Conservation (phyloP, 1,140 invertebrate species). For the Aphaenogaster floridana region DNA sequence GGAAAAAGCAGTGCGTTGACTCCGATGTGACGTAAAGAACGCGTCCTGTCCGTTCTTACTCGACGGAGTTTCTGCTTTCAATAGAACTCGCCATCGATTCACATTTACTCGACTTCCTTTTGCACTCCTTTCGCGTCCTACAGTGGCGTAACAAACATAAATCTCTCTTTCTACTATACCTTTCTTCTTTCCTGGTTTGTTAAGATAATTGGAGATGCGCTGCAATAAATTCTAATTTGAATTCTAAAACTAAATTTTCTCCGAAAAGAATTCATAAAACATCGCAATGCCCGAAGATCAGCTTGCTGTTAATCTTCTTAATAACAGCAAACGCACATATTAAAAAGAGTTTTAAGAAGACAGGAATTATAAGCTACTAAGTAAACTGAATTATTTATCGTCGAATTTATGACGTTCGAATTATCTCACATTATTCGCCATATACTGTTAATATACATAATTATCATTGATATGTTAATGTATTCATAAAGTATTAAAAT, state of each 20-base stretch:
- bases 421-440: neutral
- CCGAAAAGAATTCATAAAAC: neutral
- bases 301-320: neutral
- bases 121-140: constrained; percentile 29
- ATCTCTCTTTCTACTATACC: neutral
- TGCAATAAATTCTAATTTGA: neutral
- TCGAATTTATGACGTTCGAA: neutral
- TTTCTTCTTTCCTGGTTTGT: neutral
- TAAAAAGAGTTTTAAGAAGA: neutral
- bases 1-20: constrained; percentile 73
- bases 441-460: neutral
- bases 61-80: constrained; percentile 63
- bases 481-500: constrained; percentile 16
- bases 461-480: neutral
- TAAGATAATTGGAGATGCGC: neutral
- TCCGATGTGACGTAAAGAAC: constrained; percentile 73
- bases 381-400: neutral
- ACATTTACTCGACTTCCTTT: constrained; percentile 72
- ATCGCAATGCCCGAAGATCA: neutral
- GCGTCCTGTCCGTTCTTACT: constrained; percentile 51
- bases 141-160: constrained; percentile 61
- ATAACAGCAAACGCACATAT: neutral
- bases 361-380: neutral
- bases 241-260: neutral
- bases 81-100: constrained; percentile 75